Conservation (phyloP, 2,113 vertebrate genomes). For the Felis catus region F.catus_Fca126_mat1.0 CM031423.1:13036501-13037000, state of each 20-base stretch:
- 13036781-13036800: not conserved
- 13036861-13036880: not conserved
- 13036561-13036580: slow-evolving; percentile 17
- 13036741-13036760: not conserved
- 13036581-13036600: slow-evolving; percentile 10
- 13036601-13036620: slow-evolving; percentile 26
- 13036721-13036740: not conserved
- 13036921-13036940: slow-evolving; percentile 28
- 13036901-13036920: not conserved
- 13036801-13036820: not conserved
- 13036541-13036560: not conserved
- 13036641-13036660: not conserved
- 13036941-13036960: slow-evolving; percentile 18
- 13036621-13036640: not conserved
- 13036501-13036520: slow-evolving; percentile 5
- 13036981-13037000: not conserved
- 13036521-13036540: not conserved
- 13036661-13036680: not conserved
- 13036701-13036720: slow-evolving; percentile 33
- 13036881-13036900: not conserved
- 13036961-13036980: not conserved
- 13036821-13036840: not conserved
- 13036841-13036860: not conserved
- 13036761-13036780: slow-evolving; percentile 13
- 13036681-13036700: not conserved